A percentile compares a stretch with the other conserved stretches of the same genome.
phyloP scores from a whole-genome alignment of 2,888 invertebrate genomes.

The Athalia circularis region DNA sequence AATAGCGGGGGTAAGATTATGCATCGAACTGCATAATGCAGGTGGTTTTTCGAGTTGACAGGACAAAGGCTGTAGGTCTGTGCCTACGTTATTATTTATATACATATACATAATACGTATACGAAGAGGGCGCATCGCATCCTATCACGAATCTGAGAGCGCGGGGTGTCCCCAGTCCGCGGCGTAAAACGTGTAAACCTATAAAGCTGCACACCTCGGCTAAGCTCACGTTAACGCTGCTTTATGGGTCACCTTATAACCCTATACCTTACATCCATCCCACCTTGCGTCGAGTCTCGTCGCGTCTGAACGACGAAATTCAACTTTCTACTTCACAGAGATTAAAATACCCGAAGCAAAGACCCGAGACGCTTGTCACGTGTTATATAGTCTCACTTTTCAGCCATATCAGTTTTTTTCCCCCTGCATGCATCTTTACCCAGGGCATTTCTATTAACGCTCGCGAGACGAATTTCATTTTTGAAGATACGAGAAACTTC shows the following conservation, averaged over 20 bases:
- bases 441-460: no score
- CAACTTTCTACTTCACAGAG: background rate
- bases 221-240: slow-evolving; percentile 41
- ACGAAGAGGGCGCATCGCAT: slow-evolving; percentile 57
- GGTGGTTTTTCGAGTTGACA: slow-evolving; percentile 28
- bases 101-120: background rate
- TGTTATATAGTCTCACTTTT: no score
- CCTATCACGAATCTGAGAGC: slow-evolving; percentile 63
- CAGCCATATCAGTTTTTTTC: no score
- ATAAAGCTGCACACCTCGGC: slow-evolving; percentile 56
- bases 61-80: slow-evolving; percentile 23
- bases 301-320: slow-evolving; percentile 17
- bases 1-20: slow-evolving; percentile 29
- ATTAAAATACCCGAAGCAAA: background rate
- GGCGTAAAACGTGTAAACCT: slow-evolving; percentile 58
- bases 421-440: no score
- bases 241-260: slow-evolving; percentile 26
- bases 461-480: no score
- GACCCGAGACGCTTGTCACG: background rate
- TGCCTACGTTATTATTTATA: slow-evolving; percentile 7
- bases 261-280: background rate
- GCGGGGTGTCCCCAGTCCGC: background rate
- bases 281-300: background rate
- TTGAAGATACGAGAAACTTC: no score
- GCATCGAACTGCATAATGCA: slow-evolving; percentile 44